A percentile compares a stretch with the other conserved stretches of the same genome.
These are phyloP conservation scores for Nymphalis urticae DNA, from an alignment of 2,888 invertebrate species.

Conservation along the genomic window DNA sequence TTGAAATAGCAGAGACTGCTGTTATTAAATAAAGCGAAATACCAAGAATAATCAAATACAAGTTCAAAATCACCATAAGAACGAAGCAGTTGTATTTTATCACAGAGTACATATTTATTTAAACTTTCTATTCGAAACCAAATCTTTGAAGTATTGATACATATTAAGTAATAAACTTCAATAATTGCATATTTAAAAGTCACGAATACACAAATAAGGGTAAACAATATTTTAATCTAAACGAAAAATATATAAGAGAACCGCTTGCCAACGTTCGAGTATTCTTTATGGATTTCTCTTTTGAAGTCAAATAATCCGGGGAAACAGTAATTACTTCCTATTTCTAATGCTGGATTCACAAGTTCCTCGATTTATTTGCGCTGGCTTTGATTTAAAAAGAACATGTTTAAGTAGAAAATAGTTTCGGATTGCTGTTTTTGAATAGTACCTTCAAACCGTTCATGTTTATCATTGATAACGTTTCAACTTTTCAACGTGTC, in stretches of 20 bases:
- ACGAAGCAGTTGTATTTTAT: too few species aligned
- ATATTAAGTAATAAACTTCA: conserved; percentile 1
- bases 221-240: conserved; percentile 1
- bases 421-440: background rate
- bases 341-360: background rate
- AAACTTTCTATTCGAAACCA: background rate
- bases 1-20: too few species aligned
- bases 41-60: too few species aligned
- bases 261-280: background rate
- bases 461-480: too few species aligned
- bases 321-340: conserved; percentile 1
- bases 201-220: background rate
- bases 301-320: background rate
- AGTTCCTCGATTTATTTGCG: background rate
- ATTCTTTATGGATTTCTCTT: conserved; percentile 4
- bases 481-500: too few species aligned
- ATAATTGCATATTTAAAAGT: background rate
- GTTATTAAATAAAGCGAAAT: too few species aligned
- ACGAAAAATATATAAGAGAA: background rate
- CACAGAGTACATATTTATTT: too few species aligned
- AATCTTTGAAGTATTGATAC: background rate
- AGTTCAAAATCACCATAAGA: too few species aligned
- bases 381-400: background rate
- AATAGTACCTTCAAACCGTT: background rate
- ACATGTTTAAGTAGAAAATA: background rate